Percentiles rank a stretch among this genome's conserved stretches.
Evolutionary conservation across 2,888 invertebrate genomes (phyloP).

Genomic region (Polia nebulosa): DNA sequence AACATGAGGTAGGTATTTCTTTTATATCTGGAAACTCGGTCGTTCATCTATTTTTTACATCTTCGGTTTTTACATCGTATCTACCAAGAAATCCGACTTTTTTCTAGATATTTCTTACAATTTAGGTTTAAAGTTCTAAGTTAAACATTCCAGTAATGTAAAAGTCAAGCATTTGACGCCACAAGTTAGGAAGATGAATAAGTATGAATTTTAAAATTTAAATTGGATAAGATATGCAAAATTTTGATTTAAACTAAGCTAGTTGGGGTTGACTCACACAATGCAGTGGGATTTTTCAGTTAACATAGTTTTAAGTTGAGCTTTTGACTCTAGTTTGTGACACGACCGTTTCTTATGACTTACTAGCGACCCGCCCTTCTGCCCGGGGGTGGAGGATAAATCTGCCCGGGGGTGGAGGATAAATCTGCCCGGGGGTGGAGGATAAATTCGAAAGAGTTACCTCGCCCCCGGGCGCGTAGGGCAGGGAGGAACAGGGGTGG

Average conservation of each 20-base stretch:
- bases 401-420: too few species aligned
- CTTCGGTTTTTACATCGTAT: neutral
- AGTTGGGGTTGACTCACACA: slow-evolving; percentile 52
- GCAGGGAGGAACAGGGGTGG: too few species aligned
- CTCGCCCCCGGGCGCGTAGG: too few species aligned
- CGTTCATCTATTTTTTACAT: neutral
- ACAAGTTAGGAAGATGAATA: slow-evolving; percentile 73
- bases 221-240: slow-evolving; percentile 82
- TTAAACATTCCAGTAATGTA: slow-evolving; percentile 35
- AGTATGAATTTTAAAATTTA: slow-evolving; percentile 79
- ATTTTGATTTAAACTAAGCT: slow-evolving; percentile 69
- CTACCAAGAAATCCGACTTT: neutral
- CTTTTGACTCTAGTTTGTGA: neutral
- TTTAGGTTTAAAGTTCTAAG: slow-evolving; percentile 35
- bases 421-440: too few species aligned
- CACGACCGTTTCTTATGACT: neutral
- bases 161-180: slow-evolving; percentile 65
- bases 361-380: too few species aligned
- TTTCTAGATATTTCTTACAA: slow-evolving; percentile 30
- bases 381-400: too few species aligned
- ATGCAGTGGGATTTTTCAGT: slow-evolving; percentile 22
- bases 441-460: too few species aligned
- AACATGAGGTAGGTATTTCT: neutral
- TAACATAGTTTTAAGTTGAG: slow-evolving; percentile 25
- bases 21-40: neutral